A percentile compares a stretch with the other conserved stretches of the same genome.
Evolutionary conservation across 2,888 invertebrate species (phyloP).

Genomic region (Pyrrhia umbra): DNA sequence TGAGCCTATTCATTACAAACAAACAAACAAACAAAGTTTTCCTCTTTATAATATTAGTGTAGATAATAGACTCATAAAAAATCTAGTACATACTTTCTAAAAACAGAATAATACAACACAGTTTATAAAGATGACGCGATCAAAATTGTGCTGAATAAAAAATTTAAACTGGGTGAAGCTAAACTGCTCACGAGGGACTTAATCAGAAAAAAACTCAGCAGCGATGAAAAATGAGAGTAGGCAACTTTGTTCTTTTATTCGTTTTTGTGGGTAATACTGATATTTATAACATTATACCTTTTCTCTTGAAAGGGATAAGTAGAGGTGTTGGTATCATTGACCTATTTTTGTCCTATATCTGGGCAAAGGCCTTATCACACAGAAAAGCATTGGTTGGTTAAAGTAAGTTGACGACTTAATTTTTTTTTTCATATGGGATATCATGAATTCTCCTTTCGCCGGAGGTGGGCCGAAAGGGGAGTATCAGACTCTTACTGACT

Average conservation of each 20-base stretch:
- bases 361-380: no score
- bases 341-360: no score
- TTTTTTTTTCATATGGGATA: neutral
- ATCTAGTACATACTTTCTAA: neutral
- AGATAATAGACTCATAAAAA: no score
- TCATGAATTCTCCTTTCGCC: neutral
- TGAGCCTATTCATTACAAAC: no score
- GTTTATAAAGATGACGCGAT: slow-evolving; percentile 45
- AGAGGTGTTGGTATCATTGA: no score
- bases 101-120: slow-evolving; percentile 16
- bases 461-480: neutral
- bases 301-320: neutral
- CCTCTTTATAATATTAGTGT: no score
- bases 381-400: no score
- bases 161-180: slow-evolving; percentile 43
- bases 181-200: slow-evolving; percentile 53
- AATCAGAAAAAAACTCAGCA: slow-evolving; percentile 53
- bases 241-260: slow-evolving; percentile 38
- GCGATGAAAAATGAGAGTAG: slow-evolving; percentile 48
- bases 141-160: slow-evolving; percentile 49
- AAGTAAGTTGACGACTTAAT: no score
- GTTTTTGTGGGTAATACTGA: slow-evolving; percentile 3
- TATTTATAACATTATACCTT: slow-evolving; percentile 7
- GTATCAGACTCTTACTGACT: neutral
- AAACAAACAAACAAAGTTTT: no score